Conservation (phyloP, 2,888 invertebrate genomes). For the Carabus problematicus region DNA sequence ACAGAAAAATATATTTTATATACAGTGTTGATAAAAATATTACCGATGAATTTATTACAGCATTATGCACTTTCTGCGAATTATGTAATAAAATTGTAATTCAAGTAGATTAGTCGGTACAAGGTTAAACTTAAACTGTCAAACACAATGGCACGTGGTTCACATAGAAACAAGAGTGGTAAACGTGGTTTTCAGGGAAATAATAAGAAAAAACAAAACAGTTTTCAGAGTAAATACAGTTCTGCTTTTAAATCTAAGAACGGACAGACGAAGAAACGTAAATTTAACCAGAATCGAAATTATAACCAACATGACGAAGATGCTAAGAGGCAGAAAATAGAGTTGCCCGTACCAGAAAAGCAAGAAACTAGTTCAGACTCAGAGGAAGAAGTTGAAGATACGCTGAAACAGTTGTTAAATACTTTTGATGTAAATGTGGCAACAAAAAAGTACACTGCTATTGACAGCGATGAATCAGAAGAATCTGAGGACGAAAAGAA, state of each 20-base stretch:
- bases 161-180: conserved; percentile 6
- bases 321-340: conserved; percentile 58
- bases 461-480: conserved; percentile 44
- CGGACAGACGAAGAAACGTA: conserved; percentile 60
- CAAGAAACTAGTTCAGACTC: conserved; percentile 56
- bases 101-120: no score
- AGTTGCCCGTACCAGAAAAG: conserved; percentile 56
- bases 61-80: no score
- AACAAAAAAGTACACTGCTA: conserved; percentile 31
- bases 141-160: conserved; percentile 35
- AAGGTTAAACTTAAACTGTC: no score
- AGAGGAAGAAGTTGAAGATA: conserved; percentile 64
- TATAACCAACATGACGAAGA: conserved; percentile 61
- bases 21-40: no score
- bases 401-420: conserved; percentile 63
- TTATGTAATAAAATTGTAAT: no score
- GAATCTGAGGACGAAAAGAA: conserved; percentile 43
- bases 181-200: not conserved
- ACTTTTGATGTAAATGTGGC: conserved; percentile 57
- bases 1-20: no score
- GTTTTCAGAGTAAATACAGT: conserved; percentile 22
- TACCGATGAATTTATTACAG: no score
- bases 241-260: conserved; percentile 15
- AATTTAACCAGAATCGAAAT: conserved; percentile 62
- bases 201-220: conserved; percentile 9